Conservation (phyloP, 1,140 invertebrate species). For the Lordiphosa stackelbergi region DNA sequence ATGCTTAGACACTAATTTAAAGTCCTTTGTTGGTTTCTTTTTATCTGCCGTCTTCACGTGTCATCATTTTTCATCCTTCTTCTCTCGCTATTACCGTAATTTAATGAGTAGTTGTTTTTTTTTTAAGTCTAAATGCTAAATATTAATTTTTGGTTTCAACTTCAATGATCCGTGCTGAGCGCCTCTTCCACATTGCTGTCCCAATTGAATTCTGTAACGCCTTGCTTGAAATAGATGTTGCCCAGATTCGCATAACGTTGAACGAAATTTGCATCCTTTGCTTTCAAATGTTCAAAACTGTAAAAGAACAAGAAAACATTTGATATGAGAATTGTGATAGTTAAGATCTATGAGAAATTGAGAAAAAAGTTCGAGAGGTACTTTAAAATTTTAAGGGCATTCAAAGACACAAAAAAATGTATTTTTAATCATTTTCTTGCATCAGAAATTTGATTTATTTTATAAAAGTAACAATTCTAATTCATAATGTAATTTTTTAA, state of each 20-base stretch:
- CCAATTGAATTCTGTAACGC: conserved; percentile 90
- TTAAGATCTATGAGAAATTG: too few species aligned
- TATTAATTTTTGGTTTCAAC: conserved; percentile 66
- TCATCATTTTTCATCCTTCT: not conserved
- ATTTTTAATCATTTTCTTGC: too few species aligned
- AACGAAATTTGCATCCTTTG: conserved; percentile 87
- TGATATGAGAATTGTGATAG: too few species aligned
- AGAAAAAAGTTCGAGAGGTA: too few species aligned
- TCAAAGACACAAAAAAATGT: too few species aligned
- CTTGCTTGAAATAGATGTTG: conserved; percentile 83
- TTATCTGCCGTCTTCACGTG: conserved; percentile 16
- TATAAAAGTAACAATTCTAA: too few species aligned
- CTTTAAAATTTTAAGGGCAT: too few species aligned
- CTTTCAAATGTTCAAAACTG: conserved; percentile 88
- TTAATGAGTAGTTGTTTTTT: conserved; percentile 30
- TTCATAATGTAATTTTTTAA: too few species aligned
- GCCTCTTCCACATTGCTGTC: conserved; percentile 88
- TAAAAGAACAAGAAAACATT: conserved; percentile 4
- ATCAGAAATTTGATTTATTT: too few species aligned
- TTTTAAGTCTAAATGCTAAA: conserved; percentile 49
- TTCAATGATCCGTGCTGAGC: conserved; percentile 77
- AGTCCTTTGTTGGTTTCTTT: conserved; percentile 60
- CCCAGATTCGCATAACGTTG: conserved; percentile 88
- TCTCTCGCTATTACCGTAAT: conserved; percentile 17
- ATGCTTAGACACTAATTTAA: conserved; percentile 61